Evolutionary conservation across 2,113 vertebrate genomes (phyloP).

Genomic region (Marcusenius ussheri): DNA sequence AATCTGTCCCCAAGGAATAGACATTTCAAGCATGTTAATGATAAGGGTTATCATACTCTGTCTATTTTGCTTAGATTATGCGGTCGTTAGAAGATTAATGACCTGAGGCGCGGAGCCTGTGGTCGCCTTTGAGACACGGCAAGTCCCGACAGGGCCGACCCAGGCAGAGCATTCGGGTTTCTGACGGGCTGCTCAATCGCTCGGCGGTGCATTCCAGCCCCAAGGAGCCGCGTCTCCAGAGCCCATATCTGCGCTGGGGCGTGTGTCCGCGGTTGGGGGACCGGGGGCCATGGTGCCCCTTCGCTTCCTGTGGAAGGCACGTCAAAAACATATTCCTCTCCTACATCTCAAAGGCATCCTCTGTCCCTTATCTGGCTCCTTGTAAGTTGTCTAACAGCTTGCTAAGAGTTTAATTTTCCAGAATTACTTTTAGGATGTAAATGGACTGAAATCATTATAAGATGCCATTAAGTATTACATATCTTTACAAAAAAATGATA

Average conservation of each 20-base stretch:
- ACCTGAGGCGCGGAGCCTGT: constrained; percentile 70
- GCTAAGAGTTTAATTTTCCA: constrained; percentile 51
- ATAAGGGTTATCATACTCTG: constrained; percentile 68
- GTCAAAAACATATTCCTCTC: constrained; percentile 49
- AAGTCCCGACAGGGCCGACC: constrained; percentile 74
- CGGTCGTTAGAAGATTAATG: constrained; percentile 75
- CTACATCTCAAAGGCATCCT: not conserved
- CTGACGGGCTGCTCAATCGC: constrained; percentile 73
- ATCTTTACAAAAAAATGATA: not conserved
- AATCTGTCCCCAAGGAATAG: constrained; percentile 38
- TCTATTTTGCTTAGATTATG: constrained; percentile 79
- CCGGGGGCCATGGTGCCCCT: constrained; percentile 66
- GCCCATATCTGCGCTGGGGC: constrained; percentile 63
- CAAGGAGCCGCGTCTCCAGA: constrained; percentile 35
- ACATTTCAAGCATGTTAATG: constrained; percentile 51
- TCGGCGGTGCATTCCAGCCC: constrained; percentile 70
- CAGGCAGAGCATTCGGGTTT: constrained; percentile 66
- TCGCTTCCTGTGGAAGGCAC: constrained; percentile 75
- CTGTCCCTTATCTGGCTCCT: constrained; percentile 20
- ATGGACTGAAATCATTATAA: not conserved
- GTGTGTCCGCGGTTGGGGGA: constrained; percentile 52
- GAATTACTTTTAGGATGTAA: not conserved
- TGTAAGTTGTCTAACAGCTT: constrained; percentile 65
- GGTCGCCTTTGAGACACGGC: constrained; percentile 79
- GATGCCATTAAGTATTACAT: not conserved